These are phyloP conservation scores for Chiridota heheva DNA, from an alignment of 35 echinoderm and acorn worm species.

Conservation along the genomic window DNA sequence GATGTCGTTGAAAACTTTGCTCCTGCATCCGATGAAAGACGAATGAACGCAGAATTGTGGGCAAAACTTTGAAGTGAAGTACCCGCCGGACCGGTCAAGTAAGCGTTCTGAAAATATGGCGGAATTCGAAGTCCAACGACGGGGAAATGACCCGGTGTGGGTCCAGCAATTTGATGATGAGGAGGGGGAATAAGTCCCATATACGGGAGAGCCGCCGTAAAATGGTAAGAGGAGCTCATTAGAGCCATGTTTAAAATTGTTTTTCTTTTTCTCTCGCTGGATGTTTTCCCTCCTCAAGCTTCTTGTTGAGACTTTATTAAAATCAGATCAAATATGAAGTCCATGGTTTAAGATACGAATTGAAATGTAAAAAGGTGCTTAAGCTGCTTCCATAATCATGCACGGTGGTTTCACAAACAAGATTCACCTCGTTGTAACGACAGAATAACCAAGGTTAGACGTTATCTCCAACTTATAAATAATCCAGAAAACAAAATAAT, in stretches of 20 bases:
- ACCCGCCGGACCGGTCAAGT: background rate
- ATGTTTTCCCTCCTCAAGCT: no score
- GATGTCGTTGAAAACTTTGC: background rate
- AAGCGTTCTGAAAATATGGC: slow-evolving; percentile 33
- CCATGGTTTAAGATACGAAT: no score
- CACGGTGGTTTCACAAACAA: no score
- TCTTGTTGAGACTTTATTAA: no score
- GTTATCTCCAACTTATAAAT: no score
- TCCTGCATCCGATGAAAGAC: background rate
- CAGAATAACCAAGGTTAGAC: no score
- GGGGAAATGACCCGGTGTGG: slow-evolving; percentile 36
- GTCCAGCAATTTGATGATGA: background rate
- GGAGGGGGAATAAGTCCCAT: slow-evolving; percentile 39
- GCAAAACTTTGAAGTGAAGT: slow-evolving; percentile 22
- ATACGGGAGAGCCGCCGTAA: slow-evolving; percentile 34
- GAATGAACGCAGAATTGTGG: slow-evolving; percentile 28
- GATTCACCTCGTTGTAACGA: no score
- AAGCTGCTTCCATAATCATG: no score
- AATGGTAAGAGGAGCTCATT: slow-evolving; percentile 41
- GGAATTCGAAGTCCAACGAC: slow-evolving; percentile 35
- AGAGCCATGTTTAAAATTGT: slow-evolving; percentile 29
- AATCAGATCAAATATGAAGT: no score
- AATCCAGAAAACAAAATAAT: no score
- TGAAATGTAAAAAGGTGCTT: no score
- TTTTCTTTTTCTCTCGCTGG: no score